A percentile compares a stretch with the other conserved stretches of the same genome.
These are phyloP conservation scores for Dipodomys stephensi DNA, from an alignment of 2,113 vertebrate genomes.

Conservation along the genomic window DNA sequence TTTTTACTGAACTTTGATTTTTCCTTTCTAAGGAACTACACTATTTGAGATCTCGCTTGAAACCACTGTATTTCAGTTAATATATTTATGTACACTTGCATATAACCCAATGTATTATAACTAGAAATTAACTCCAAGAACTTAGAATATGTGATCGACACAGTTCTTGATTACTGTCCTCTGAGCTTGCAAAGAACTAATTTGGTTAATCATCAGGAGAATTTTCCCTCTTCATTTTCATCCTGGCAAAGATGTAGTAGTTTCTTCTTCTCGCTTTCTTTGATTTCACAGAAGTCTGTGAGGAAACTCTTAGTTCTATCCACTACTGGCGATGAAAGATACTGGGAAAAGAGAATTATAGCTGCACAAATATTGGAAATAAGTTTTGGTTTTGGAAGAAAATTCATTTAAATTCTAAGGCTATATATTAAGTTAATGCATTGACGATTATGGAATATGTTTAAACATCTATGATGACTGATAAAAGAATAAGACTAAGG, in stretches of 20 bases:
- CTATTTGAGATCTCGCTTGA: too few relatives aligned
- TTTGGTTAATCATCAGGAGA: neutral
- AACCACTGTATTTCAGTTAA: too few relatives aligned
- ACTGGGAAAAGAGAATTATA: neutral
- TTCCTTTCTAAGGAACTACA: too few relatives aligned
- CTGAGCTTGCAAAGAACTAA: fast-evolving
- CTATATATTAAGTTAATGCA: neutral
- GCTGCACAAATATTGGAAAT: neutral
- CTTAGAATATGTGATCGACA: neutral
- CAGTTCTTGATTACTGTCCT: neutral
- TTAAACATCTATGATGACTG: neutral
- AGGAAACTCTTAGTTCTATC: neutral
- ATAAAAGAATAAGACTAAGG: neutral
- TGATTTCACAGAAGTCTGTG: neutral
- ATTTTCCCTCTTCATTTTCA: neutral
- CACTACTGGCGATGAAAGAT: neutral
- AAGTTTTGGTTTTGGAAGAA: neutral
- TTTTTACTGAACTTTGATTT: too few relatives aligned
- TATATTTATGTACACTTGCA: too few relatives aligned
- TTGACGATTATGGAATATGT: neutral
- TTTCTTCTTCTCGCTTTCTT: neutral
- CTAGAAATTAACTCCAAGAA: neutral
- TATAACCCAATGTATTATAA: neutral
- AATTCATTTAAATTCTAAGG: neutral
- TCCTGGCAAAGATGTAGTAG: fast-evolving